Evolutionary conservation across 2,888 invertebrate genomes (phyloP).

Genomic region (Adelognathus sp.): DNA sequence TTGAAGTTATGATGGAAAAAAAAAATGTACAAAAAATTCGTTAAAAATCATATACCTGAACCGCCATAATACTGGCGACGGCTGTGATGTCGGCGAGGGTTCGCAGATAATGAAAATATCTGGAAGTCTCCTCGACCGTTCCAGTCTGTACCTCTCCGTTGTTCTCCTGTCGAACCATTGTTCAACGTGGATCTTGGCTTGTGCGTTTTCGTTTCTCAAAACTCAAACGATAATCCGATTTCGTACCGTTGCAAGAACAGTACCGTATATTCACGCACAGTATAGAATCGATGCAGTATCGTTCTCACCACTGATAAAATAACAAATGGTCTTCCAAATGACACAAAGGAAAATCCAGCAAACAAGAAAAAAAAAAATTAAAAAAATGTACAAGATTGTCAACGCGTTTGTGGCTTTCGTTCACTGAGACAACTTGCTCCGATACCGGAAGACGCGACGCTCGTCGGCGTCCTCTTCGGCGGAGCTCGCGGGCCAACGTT

Average conservation of each 20-base stretch:
- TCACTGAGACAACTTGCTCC: conserved; percentile 30
- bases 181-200: conserved; percentile 14
- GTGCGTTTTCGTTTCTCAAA: neutral
- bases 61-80: conserved; percentile 74
- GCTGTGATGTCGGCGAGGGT: conserved; percentile 74
- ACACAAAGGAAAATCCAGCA: too few species aligned
- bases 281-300: neutral
- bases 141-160: conserved; percentile 68
- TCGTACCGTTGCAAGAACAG: neutral
- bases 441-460: conserved; percentile 34
- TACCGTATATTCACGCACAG: neutral
- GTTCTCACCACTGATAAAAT: neutral
- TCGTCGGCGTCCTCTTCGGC: conserved; percentile 27
- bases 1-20: neutral
- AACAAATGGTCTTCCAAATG: too few species aligned
- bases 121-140: conserved; percentile 68
- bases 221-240: conserved; percentile 3
- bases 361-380: too few species aligned
- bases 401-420: conserved; percentile 61
- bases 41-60: conserved; percentile 68
- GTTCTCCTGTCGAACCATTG: conserved; percentile 71
- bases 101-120: conserved; percentile 70
- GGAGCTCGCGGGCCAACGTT: neutral
- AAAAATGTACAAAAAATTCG: neutral
- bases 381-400: conserved; percentile 32